Conservation (phyloP, 2,113 vertebrate species). For the Lycaon pictus region DNA sequence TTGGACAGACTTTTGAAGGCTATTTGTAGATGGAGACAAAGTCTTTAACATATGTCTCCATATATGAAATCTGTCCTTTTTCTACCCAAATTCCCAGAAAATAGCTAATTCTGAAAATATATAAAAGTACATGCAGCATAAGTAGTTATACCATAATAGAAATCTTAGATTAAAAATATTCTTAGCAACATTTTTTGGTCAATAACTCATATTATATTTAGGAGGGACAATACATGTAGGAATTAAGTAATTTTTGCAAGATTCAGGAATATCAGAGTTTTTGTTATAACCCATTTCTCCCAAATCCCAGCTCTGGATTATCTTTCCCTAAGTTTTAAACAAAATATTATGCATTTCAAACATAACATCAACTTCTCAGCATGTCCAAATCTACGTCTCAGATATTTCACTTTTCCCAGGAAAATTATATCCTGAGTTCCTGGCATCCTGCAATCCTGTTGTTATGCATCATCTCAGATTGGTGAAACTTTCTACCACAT, state of each 20-base stretch:
- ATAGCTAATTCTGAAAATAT: neutral
- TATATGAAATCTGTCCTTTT: neutral
- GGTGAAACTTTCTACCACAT: neutral
- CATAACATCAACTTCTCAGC: neutral
- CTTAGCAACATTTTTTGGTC: neutral
- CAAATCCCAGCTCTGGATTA: neutral
- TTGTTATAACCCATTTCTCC: neutral
- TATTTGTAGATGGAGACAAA: neutral
- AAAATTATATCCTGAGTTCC: neutral
- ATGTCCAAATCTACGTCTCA: neutral
- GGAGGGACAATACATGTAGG: neutral
- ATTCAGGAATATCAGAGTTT: neutral
- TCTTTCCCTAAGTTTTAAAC: neutral
- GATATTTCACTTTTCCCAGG: neutral
- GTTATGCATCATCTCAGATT: neutral
- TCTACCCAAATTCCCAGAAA: neutral
- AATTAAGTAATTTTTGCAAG: neutral
- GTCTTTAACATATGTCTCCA: neutral
- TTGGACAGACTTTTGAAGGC: neutral
- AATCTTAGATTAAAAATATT: neutral
- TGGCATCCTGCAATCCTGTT: neutral
- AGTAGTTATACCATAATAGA: neutral
- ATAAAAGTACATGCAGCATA: neutral
- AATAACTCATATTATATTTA: neutral
- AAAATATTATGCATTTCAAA: neutral